Conservation (phyloP, 2,797 vertebrate genomes). For the Nyctibius grandis region DNA sequence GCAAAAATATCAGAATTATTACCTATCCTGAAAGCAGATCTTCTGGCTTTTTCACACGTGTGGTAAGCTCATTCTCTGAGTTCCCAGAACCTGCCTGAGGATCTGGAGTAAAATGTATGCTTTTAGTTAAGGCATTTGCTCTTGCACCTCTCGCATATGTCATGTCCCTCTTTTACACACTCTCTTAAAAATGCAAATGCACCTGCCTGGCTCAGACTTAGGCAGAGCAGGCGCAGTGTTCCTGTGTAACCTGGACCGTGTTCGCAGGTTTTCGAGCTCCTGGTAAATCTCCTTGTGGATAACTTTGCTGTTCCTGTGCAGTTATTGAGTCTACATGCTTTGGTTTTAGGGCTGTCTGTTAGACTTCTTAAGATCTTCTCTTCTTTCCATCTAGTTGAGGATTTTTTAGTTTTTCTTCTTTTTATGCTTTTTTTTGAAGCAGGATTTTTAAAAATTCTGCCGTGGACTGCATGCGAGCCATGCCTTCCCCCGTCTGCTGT, state of each 20-base stretch:
- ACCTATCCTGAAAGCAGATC: not conserved
- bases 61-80: not conserved
- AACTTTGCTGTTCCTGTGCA: not conserved
- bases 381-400: not conserved
- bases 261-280: not conserved
- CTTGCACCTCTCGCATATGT: rapidly evolving
- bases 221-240: not conserved
- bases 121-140: not conserved
- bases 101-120: not conserved
- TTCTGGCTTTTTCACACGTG: not conserved
- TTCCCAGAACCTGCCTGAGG: not conserved
- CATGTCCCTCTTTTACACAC: not conserved
- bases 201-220: not conserved
- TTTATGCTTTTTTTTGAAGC: not conserved
- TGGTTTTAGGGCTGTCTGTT: not conserved
- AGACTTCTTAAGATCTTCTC: not conserved
- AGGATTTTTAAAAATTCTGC: not conserved
- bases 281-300: not conserved
- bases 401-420: conserved; percentile 8
- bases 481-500: not conserved
- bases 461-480: not conserved
- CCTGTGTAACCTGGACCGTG: not conserved
- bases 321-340: not conserved
- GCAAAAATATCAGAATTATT: conserved; percentile 36
- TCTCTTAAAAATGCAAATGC: not conserved